Percentiles rank a stretch among this genome's conserved stretches.
These are phyloP conservation scores for Triops cancriformis DNA, from an alignment of 1,140 invertebrate species.

Conservation along the genomic window DNA sequence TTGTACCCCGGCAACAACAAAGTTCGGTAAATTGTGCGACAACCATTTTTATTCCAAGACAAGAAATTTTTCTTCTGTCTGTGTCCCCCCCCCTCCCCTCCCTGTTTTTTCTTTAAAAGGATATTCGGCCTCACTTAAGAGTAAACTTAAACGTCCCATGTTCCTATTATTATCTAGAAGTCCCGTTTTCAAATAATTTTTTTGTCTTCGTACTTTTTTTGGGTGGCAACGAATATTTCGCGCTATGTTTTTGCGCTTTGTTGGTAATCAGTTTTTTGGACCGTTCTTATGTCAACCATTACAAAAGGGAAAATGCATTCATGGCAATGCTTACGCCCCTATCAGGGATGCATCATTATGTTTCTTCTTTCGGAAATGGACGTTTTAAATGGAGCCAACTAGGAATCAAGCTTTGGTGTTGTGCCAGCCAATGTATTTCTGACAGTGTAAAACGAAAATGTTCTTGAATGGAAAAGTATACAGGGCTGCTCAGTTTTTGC, in stretches of 20 bases:
- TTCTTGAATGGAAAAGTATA: neutral
- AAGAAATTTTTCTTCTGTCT: neutral
- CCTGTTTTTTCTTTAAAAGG: neutral
- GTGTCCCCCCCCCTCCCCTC: too few relatives aligned
- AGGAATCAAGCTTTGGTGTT: neutral
- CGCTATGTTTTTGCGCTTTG: neutral
- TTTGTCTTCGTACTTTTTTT: neutral
- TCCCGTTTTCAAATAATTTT: neutral
- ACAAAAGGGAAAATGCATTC: neutral
- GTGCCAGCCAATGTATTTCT: neutral
- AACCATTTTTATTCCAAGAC: neutral
- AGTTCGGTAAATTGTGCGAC: neutral
- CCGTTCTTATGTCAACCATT: neutral
- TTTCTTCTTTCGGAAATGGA: neutral
- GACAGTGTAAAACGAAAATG: constrained; percentile 2
- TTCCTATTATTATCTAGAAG: neutral
- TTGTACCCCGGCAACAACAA: neutral
- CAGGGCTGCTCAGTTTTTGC: constrained; percentile 12
- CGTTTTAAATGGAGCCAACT: neutral
- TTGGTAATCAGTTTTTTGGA: neutral
- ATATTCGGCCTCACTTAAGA: neutral
- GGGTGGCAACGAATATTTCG: neutral
- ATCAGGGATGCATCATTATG: constrained; percentile 2
- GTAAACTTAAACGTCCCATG: neutral
- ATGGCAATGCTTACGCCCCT: neutral